Percentiles rank a stretch among this genome's conserved stretches.
Conservation (phyloP, 1,140 invertebrate genomes). For the Drosophila baimaii region DNA sequence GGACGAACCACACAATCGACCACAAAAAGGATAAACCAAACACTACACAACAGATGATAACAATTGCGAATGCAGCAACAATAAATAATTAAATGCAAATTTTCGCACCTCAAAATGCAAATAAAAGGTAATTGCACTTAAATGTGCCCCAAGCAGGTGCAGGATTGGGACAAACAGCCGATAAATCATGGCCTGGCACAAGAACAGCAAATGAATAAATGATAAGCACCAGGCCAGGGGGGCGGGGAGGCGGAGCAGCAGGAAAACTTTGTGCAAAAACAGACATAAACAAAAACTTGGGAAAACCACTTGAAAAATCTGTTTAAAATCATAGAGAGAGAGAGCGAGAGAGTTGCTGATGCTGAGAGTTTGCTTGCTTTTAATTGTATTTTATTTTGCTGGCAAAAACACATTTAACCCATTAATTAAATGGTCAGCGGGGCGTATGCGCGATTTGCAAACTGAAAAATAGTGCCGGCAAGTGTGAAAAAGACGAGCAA, state of each 20-base stretch:
- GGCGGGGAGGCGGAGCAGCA: too few species aligned
- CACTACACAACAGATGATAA: constrained; percentile 39
- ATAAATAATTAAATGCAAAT: constrained; percentile 70
- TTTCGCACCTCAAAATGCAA: constrained; percentile 65
- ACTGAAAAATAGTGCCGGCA: constrained; percentile 13
- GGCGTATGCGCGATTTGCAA: constrained; percentile 54
- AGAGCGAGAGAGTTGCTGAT: background rate
- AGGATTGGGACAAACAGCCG: constrained; percentile 6
- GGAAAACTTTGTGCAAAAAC: constrained; percentile 34
- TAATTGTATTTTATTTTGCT: constrained; percentile 19
- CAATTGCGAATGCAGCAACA: constrained; percentile 45
- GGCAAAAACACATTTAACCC: constrained; percentile 54
- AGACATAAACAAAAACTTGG: constrained; percentile 34
- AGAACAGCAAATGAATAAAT: constrained; percentile 63
- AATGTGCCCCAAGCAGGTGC: constrained; percentile 35
- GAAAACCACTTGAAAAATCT: constrained; percentile 40
- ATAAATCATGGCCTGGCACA: constrained; percentile 52
- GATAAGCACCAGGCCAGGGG: too few species aligned
- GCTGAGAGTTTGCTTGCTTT: constrained; percentile 17
- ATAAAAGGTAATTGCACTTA: constrained; percentile 59
- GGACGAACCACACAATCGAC: constrained; percentile 20
- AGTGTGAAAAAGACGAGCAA: constrained; percentile 67
- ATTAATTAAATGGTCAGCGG: constrained; percentile 74
- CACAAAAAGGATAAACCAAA: constrained; percentile 25
- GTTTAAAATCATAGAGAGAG: constrained; percentile 23